Evolutionary conservation across 2,888 invertebrate genomes (phyloP), one percentile per base, ranked within the genome.

Genomic region (Apomyelois bistriatella): DNA sequence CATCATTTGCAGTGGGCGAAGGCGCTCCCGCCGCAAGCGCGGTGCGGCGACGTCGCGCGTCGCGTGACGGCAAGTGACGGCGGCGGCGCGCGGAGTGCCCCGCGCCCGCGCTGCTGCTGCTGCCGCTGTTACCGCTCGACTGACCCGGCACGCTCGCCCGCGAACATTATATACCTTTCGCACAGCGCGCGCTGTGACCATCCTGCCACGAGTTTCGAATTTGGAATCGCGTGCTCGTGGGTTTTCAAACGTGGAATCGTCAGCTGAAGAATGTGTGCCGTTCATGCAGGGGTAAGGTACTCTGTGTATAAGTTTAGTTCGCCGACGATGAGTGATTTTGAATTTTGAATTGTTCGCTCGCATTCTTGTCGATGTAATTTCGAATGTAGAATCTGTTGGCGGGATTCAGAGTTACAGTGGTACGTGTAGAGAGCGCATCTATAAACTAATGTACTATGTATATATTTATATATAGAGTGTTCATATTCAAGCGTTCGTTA

Each of bases 31-130:
- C 70, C 37, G 61, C 74, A 53, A 82, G 81, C 60, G 77, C 71
- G 57, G 79, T 74, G 58, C 90, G 92, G 66, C 90, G 94, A 72
- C 91, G 94, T 76, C 93, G 94, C 76, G 90, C 91, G 66, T 94
- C 94, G 60, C 93, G 94, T 81, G 94, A 94, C 88, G 93, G 92
- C 91, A 94, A 94, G 94, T 94, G 94, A 94, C 93, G 92, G 82
- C 84, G 89, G 92, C 90, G 85, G 75, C 86, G 83, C 84, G 85
- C 90, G 90, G 89, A 82, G 80, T 76, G 76, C 78, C 83, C 82
- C 75, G 81, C 77, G 79, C 48, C 59, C 55, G 56, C 58, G 56
- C 59, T 65, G 30, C 53, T 51, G 30, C 53, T 53, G 30, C 49
- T 51, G 48, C 58, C 53, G 52, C 58, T 65, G n/a, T 35, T 53